These are phyloP conservation scores for Thunnus albacares DNA, from an alignment of 2,797 vertebrate genomes.

Conservation along the genomic window DNA sequence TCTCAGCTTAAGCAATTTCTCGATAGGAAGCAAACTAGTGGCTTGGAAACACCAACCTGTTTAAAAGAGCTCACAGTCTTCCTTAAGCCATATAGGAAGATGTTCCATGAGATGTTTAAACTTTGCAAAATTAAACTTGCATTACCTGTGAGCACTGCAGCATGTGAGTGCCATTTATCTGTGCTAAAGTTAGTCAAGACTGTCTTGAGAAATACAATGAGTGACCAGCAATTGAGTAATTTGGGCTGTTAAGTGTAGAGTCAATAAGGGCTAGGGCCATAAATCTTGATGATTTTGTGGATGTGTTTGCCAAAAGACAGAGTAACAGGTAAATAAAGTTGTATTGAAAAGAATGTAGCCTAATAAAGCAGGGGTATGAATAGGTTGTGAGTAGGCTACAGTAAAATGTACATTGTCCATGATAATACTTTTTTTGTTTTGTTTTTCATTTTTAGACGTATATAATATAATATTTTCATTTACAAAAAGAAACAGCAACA, in stretches of 20 bases:
- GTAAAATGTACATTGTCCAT: too few species aligned
- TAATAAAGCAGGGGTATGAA: too few species aligned
- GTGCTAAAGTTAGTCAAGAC: constrained; percentile 23
- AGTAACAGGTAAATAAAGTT: not conserved
- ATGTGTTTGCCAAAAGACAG: constrained; percentile 34
- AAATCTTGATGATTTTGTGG: constrained; percentile 37
- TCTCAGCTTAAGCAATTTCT: constrained; percentile 33
- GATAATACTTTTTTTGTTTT: too few species aligned
- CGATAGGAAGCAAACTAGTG: constrained; percentile 40
- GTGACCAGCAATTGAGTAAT: not conserved
- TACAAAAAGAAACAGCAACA: too few species aligned
- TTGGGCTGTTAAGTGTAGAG: not conserved
- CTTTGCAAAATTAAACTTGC: constrained; percentile 30
- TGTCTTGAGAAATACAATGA: constrained; percentile 17
- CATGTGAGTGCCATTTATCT: constrained; percentile 18
- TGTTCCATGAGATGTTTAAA: constrained; percentile 36
- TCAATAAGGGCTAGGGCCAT: constrained; percentile 23
- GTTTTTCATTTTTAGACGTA: too few species aligned
- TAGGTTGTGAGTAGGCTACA: too few species aligned
- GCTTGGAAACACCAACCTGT: constrained; percentile 18
- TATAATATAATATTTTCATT: too few species aligned
- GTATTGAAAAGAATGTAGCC: not conserved
- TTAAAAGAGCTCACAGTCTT: not conserved
- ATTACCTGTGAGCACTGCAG: constrained; percentile 1
- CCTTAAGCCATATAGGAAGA: constrained; percentile 33